Percentiles rank a stretch among this genome's conserved stretches.
These are phyloP conservation scores for Maniola hyperantus DNA, from an alignment of 2,888 invertebrate species.

Conservation along the genomic window DNA sequence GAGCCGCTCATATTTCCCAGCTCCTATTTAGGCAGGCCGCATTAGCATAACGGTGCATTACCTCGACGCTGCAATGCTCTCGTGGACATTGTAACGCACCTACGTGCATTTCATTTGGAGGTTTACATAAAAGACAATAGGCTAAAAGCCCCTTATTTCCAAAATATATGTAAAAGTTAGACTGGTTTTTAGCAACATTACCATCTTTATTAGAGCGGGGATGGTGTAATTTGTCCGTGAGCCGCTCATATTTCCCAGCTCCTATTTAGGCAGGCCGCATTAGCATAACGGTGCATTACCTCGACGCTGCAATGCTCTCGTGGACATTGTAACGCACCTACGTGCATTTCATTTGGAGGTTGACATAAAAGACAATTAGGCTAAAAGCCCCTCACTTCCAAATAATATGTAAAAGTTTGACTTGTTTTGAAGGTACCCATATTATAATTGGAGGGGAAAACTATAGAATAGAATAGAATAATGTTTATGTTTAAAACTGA, in stretches of 20 bases:
- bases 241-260: conserved; percentile 68
- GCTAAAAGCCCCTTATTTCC: too few relatives aligned
- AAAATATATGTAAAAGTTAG: background rate
- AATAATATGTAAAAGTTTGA: too few relatives aligned
- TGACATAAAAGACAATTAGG: too few relatives aligned
- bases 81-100: conserved; percentile 24
- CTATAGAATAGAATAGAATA: too few relatives aligned
- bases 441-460: too few relatives aligned
- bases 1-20: conserved; percentile 67
- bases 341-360: conserved; percentile 13
- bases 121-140: too few relatives aligned
- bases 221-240: conserved; percentile 62
- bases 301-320: conserved; percentile 39
- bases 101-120: conserved; percentile 19
- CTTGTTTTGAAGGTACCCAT: too few relatives aligned
- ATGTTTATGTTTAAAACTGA: too few relatives aligned
- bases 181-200: conserved; percentile 58
- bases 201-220: conserved; percentile 64
- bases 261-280: conserved; percentile 67
- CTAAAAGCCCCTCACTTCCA: too few relatives aligned
- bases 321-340: conserved; percentile 25
- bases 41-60: conserved; percentile 73
- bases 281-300: conserved; percentile 70
- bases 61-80: conserved; percentile 42
- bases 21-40: conserved; percentile 66